Evolutionary conservation across 2,113 vertebrate species (phyloP), one percentile per base, ranked within the genome.

Genomic region (Pelodiscus sinensis): DNA sequence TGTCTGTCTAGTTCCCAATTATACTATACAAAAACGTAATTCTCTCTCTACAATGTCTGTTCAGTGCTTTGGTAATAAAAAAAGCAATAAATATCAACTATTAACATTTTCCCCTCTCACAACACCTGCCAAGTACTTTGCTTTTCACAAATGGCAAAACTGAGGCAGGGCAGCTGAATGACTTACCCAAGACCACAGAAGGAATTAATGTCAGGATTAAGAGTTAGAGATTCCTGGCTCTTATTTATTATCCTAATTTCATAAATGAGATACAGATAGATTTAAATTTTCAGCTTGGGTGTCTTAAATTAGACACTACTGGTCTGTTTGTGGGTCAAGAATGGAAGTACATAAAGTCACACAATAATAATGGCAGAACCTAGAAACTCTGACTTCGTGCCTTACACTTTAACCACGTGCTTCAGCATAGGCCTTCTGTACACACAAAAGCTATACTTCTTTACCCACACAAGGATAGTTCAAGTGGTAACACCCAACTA

Each of bases 1-100:
- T 83, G 78, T 2, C 60, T 44, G 29, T 44, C 52, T 54, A 14
- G 44, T 9, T 56, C 92, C 81, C 87, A 81, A 71, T 94, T 89
- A 75, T 81, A 90, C 79, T 75, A 12, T 54, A 71, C 56, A 73
- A 89, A 89, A 84, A 8, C 58, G 90, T 87, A 94, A 92, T 91
- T 87, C 90, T 85, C 2, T 92, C 24, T 44, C 44, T 44, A 44
- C 5, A 44, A 44, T 44, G 62, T 65, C 62, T n/a, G 62, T 65
- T 65, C 29, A 65, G 62, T 65, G 62, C 62, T 65, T n/a, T 29
- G 29, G 62, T 65, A 14, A 65, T 65, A 15, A 44, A 44, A 44
- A 31, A 65, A 65, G 60, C 62, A 31, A 7, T 31, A 31, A 65
- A 1, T 65, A 31, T 31, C 15, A 65, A 65, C 29, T 65, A 65